phyloP scores from a whole-genome alignment of 2,888 invertebrate species.

The Drosophila picticornis region DNA sequence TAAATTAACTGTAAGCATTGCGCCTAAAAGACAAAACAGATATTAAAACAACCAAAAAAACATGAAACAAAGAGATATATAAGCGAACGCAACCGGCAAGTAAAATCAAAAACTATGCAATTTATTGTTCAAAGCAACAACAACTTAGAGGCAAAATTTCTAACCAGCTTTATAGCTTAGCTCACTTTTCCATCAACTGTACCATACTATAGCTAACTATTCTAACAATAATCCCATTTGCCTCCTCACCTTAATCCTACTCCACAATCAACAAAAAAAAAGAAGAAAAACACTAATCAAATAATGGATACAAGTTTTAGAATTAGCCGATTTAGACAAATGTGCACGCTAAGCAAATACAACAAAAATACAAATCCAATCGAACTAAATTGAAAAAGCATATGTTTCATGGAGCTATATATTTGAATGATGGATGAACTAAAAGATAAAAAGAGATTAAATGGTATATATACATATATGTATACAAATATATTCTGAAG shows the following conservation, averaged over 20 bases:
- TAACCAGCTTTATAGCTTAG: constrained; percentile 65
- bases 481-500: constrained; percentile 31
- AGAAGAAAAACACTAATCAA: constrained; percentile 1
- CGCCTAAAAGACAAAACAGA: constrained; percentile 65
- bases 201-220: constrained; percentile 61
- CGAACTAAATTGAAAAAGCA: constrained; percentile 15
- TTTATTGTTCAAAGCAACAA: constrained; percentile 72
- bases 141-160: constrained; percentile 64
- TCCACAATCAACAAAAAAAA: constrained; percentile 8
- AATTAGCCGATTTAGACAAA: constrained; percentile 42
- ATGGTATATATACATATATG: constrained; percentile 15
- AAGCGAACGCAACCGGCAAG: constrained; percentile 40
- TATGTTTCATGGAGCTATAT: constrained; percentile 15
- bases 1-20: constrained; percentile 29
- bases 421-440: constrained; percentile 13
- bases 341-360: constrained; percentile 35
- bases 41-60: neutral
- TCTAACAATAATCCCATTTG: constrained; percentile 35
- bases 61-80: neutral
- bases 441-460: constrained; percentile 11
- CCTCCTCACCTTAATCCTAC: neutral
- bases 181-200: constrained; percentile 66
- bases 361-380: constrained; percentile 1
- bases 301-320: constrained; percentile 34
- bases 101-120: constrained; percentile 73